Base-by-base conservation (phyloP, 2,113 vertebrate genomes). In the Heterotis niloticus region DNA sequence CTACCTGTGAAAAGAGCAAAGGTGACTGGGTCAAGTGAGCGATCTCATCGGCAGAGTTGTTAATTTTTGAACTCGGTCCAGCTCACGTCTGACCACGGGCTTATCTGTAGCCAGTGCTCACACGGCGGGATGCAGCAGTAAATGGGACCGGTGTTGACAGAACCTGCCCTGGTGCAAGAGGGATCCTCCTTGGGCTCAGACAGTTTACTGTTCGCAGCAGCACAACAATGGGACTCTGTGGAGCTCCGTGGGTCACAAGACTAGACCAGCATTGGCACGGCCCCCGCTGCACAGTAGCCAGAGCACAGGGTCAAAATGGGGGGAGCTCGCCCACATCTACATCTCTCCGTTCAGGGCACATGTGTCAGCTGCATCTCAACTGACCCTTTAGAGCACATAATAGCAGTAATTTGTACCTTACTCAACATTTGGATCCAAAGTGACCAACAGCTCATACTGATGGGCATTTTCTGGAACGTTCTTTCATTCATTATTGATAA, bases 221-320 rank as follows among this genome's bases (percentile, higher is more conserved):
- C 74, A 29, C 57, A 44, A 75, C 74, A 75, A 64, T 75, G 20
- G 59, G 14, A 29, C 74, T 75, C 74, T 75, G 74, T 75, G 59
- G 74, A 62, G 74, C 74, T 64, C 57, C 3, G 10, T 5, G 56
- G 56, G 34, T 75, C 74, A 75, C 59, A 75, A 75, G 74, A 75
- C 74, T 26, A 18, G 7, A 64, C 16, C 24, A 0, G 56, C 34
- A 44, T 44, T 44, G 54, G 51, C 70, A 72, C 13, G 10, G 20
- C 72, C 72, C 72, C 56, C 72, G 2, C 72, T 23, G 70, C 54
- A 75, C 54, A 16, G n/a, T 56, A 64, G 74, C 28, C 57, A 16
- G 18, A 26, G 59, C 10, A 60, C 28, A 23, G 28, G 18, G 34
- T 44, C 34, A 44, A n/a, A 17, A 23, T 75, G 26, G 34, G 34